A percentile compares a stretch with the other conserved stretches of the same genome.
These are phyloP conservation scores for Miltochrista miniata DNA, from an alignment of 2,888 invertebrate genomes.

Conservation along the genomic window DNA sequence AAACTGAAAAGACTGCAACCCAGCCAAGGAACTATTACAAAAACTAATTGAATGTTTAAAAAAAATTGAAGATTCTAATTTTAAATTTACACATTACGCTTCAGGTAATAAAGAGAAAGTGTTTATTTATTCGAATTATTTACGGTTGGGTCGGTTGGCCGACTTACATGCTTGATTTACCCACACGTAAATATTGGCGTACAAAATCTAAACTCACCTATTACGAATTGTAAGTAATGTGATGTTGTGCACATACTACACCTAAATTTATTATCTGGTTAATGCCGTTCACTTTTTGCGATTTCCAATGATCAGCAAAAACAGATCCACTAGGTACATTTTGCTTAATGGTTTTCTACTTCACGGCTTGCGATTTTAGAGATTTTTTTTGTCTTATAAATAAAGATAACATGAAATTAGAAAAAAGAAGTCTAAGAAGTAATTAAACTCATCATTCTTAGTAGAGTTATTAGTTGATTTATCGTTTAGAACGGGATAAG, in stretches of 20 bases:
- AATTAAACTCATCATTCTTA: not conserved
- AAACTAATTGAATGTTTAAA: not conserved
- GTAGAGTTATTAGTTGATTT: not conserved
- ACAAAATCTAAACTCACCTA: slow-evolving; percentile 31
- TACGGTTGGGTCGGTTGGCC: slow-evolving; percentile 24
- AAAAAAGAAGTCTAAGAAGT: not conserved
- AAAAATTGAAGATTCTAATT: not conserved
- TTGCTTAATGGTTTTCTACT: slow-evolving; percentile 12
- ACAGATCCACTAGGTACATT: slow-evolving; percentile 1
- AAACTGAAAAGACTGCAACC: too few relatives aligned
- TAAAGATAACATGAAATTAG: not conserved
- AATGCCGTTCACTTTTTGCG: slow-evolving; percentile 38
- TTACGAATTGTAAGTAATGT: slow-evolving; percentile 28
- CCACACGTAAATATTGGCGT: slow-evolving; percentile 37
- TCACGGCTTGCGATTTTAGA: slow-evolving; percentile 24
- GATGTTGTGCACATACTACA: slow-evolving; percentile 32
- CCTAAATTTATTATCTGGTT: slow-evolving; percentile 37
- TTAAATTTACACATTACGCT: too few relatives aligned
- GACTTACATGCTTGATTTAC: slow-evolving; percentile 34
- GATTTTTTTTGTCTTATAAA: slow-evolving; percentile 5
- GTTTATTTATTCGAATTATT: slow-evolving; percentile 35
- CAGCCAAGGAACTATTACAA: too few relatives aligned
- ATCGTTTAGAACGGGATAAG: not conserved
- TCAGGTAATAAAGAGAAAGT: slow-evolving; percentile 29
- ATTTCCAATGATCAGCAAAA: slow-evolving; percentile 42